Base-by-base conservation (phyloP, 2,113 vertebrate species). In the Erinaceus europaeus region DNA sequence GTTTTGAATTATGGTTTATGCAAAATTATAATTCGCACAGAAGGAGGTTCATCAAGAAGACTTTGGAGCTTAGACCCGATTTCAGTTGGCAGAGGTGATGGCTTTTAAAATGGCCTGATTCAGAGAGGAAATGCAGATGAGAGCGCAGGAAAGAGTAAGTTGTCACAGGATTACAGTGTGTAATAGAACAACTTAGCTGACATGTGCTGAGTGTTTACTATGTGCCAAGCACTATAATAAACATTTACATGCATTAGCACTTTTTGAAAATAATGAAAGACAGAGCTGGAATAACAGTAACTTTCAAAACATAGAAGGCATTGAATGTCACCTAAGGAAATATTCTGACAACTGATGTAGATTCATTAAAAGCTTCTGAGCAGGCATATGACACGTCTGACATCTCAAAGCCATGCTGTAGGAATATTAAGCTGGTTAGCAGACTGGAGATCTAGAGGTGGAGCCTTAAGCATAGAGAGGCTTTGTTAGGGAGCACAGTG, bases 221-320 rank as follows among this genome's bases (percentile, higher is more conserved):
- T n/a, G 42, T 59, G 29, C 29, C 36, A 71, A 40, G 23, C 9
- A 75, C 29, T 38, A 40, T 48, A 40, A 72, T 50, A 71, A 86
- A 71, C 27, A 46, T 10, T 55, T 40, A 68, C 4, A 75, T 20
- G 13, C 59, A 82, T 57, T 77, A 50, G 42, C 36, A 77, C 23
- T 65, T 82, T 68, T 20, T 15, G 15, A 89, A 83, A 92, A 64
- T 76, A 55, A 76, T 32, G 53, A 76, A 71, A 81, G 17, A 44
- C 55, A 79, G 75, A 85, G 25, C 15, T 62, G 77, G 27, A 57
- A 77, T 57, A 69, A 62, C 55, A 55, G 40, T 21, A 75, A n/a
- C 15, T 4, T 40, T 75, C 27, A 69, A 85, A 75, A 76, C 36
- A 32, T 23, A 23, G 46, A 86, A 38, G 21, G 15, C 17, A 61